These are phyloP conservation scores for Nephrotoma appendiculata DNA, from an alignment of 2,888 invertebrate species.

Conservation along the genomic window DNA sequence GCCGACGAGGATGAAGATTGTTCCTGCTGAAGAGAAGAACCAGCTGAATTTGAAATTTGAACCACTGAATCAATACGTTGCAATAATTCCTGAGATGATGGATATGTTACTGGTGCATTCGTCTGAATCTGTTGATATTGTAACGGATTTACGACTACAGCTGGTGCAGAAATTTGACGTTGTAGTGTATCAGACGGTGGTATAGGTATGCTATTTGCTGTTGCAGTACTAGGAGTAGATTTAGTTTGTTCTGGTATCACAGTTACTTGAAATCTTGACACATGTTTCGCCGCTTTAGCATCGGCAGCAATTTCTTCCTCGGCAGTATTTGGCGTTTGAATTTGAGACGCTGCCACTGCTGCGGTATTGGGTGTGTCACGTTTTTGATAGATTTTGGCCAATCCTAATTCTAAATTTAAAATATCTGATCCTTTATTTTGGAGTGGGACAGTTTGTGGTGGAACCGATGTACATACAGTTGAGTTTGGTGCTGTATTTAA, in stretches of 20 bases:
- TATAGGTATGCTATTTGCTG: not conserved
- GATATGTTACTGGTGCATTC: not conserved
- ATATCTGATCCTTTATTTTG: conserved; percentile 25
- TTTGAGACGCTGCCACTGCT: conserved; percentile 7
- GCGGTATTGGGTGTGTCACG: conserved; percentile 1
- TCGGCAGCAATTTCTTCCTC: not conserved
- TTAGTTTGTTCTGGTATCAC: conserved; percentile 11
- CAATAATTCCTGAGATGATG: not conserved
- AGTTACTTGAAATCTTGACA: conserved; percentile 14
- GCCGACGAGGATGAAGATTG: not conserved
- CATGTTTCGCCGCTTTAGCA: not conserved
- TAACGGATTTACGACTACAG: not conserved
- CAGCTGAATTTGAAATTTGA: not conserved
- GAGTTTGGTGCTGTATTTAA: not conserved
- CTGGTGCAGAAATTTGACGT: not conserved
- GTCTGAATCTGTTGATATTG: not conserved
- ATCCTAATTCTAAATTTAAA: conserved; percentile 42
- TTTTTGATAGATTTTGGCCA: conserved; percentile 31
- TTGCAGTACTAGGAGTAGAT: not conserved
- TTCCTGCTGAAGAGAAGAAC: not conserved
- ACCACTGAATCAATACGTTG: not conserved
- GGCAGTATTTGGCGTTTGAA: conserved; percentile 10
- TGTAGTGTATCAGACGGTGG: not conserved
- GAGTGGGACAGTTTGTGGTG: conserved; percentile 13
- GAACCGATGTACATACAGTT: not conserved